phyloP scores from a whole-genome alignment of 2,888 invertebrate genomes.

The Caradrina clavipalpis region DNA sequence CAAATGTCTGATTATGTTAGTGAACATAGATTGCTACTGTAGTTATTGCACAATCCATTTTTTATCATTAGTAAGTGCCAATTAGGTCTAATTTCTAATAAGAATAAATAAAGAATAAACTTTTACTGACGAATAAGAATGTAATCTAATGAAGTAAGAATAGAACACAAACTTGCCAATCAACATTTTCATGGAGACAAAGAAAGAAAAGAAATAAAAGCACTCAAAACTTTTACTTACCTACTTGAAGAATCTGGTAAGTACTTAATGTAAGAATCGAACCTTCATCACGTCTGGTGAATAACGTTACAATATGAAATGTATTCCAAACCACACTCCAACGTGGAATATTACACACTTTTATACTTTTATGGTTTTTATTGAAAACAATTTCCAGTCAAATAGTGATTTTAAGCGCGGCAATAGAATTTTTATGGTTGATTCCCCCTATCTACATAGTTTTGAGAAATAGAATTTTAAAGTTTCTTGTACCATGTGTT shows the following conservation, averaged over 20 bases:
- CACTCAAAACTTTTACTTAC: constrained; percentile 33
- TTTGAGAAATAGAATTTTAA: constrained; percentile 1
- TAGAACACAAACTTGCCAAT: constrained; percentile 8
- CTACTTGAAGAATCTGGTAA: constrained; percentile 10
- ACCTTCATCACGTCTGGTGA: constrained; percentile 33
- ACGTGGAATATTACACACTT: constrained; percentile 35
- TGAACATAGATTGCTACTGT: constrained; percentile 11
- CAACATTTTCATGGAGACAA: constrained; percentile 3
- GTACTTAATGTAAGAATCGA: constrained; percentile 1
- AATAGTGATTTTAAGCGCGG: constrained; percentile 49
- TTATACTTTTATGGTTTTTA: constrained; percentile 37
- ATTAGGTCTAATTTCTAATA: constrained; percentile 4
- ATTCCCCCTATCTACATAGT: constrained; percentile 11
- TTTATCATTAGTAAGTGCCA: background rate
- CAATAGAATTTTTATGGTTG: constrained; percentile 53
- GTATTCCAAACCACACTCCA: constrained; percentile 40
- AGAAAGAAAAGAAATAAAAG: constrained; percentile 17
- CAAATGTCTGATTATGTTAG: constrained; percentile 25
- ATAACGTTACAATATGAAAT: constrained; percentile 38
- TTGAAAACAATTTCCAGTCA: constrained; percentile 49
- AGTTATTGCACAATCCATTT: constrained; percentile 12
- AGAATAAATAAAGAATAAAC: background rate
- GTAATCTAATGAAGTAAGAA: background rate
- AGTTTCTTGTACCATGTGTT: constrained; percentile 2
- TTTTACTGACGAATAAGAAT: background rate